These are phyloP conservation scores for Epinephelus lanceolatus DNA, from an alignment of 2,113 vertebrate species.

Conservation along the genomic window DNA sequence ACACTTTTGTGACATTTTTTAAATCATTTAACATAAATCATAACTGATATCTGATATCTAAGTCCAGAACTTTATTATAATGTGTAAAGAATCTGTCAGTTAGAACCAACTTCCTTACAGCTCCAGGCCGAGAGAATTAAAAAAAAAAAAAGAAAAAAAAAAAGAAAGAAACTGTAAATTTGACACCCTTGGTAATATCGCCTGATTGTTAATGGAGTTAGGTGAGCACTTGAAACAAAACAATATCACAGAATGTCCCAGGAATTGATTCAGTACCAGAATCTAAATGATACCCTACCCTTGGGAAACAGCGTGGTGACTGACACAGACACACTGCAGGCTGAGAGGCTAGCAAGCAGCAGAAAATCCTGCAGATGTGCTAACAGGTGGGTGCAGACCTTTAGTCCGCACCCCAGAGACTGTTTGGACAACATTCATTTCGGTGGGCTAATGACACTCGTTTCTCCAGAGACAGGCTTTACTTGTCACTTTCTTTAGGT, in stretches of 20 bases:
- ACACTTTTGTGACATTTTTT: not conserved
- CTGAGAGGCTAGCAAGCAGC: not conserved
- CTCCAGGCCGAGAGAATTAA: not conserved
- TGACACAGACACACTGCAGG: slow-evolving; percentile 18
- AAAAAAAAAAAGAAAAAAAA: not conserved
- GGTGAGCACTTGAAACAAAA: not conserved
- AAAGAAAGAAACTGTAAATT: not conserved
- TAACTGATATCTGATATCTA: not conserved
- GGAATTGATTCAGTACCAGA: slow-evolving; percentile 12
- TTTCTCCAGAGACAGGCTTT: not conserved
- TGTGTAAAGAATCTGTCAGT: not conserved
- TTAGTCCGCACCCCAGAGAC: not conserved
- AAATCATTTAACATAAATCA: not conserved
- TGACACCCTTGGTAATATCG: not conserved
- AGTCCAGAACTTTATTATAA: not conserved
- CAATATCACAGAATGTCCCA: slow-evolving; percentile 2
- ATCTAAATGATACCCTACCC: slow-evolving; percentile 17
- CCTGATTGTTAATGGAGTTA: not conserved
- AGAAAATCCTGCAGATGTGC: slow-evolving; percentile 25
- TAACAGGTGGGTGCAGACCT: slow-evolving; percentile 10
- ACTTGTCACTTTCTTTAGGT: not conserved
- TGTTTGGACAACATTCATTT: not conserved
- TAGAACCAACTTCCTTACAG: not conserved
- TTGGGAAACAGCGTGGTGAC: slow-evolving; percentile 12
- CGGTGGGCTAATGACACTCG: not conserved